phyloP scores from a whole-genome alignment of 2,888 invertebrate species.

The Drosophila colorata region DNA sequence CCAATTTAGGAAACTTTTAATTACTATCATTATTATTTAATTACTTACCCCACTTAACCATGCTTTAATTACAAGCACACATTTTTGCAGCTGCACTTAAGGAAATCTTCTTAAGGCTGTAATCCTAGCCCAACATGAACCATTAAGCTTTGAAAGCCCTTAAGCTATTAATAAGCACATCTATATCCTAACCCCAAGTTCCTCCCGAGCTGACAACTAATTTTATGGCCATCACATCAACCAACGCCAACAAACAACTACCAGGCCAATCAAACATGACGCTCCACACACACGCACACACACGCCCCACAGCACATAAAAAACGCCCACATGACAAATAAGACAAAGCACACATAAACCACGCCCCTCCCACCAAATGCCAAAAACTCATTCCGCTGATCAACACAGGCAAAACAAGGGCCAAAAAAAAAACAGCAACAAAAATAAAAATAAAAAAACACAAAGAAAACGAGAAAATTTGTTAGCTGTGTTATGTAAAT shows the following conservation, averaged over 20 bases:
- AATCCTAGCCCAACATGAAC: constrained; percentile 29
- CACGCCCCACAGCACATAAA: constrained; percentile 48
- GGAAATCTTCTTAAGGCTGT: constrained; percentile 25
- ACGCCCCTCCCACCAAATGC: constrained; percentile 47
- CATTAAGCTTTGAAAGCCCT: constrained; percentile 47
- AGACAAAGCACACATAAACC: constrained; percentile 75
- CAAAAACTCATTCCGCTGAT: constrained; percentile 57
- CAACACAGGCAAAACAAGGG: constrained; percentile 49
- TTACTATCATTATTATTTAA: not conserved
- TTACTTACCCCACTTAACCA: constrained; percentile 3
- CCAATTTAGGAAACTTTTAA: too few relatives aligned
- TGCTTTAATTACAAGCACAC: constrained; percentile 5
- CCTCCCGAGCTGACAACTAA: constrained; percentile 60
- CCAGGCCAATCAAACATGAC: constrained; percentile 74
- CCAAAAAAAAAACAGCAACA: constrained; percentile 31
- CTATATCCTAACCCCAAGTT: constrained; percentile 15
- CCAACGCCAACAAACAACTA: constrained; percentile 66
- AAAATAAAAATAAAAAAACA: constrained; percentile 14
- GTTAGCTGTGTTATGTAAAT: constrained; percentile 80
- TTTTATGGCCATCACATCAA: constrained; percentile 74
- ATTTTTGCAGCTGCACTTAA: constrained; percentile 35
- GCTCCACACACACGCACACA: constrained; percentile 21
- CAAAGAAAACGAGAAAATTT: constrained; percentile 56
- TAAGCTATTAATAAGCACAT: constrained; percentile 73
- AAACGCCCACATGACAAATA: constrained; percentile 71